Base-by-base conservation (phyloP, 2,113 vertebrate species). In the Cyanoramphus novaezelandiae region DNA sequence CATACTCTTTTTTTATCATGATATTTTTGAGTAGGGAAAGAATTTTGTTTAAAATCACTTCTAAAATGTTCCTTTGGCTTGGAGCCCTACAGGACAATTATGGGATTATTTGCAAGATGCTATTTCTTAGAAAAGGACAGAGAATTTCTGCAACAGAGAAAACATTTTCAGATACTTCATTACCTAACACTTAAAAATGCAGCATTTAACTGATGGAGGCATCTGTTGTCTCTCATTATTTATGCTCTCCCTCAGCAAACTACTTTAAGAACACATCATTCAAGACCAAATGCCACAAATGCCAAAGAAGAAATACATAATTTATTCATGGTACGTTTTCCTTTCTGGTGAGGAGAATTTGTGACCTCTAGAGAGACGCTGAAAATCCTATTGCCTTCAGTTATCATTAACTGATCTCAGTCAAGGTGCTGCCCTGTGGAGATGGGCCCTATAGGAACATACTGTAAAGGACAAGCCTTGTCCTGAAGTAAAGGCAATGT, bases 161-260 rank as follows among this genome's bases (percentile, higher is more conserved):
- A 90, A 31, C 37, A 57, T 94, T 88, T 93, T 70, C 82, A 83
- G 71, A 78, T 81, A 63, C 25, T 88, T 95, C 43, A 88, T 79
- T 92, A 89, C 29, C 65, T 65, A 75, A 47, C 63, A 29, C 49
- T 95, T 92, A 86, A 91, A 92, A 92, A 76, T 24, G 55, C 0
- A 3, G 65, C 82, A 88, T 88, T 92, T 92, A 70, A 84, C 92
- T 81, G 88, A 75, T 35, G 44, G 52, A 92, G 65, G 57, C 86
- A 79, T 82, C 77, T 93, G 65, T 60, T 95, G 35, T 81, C 62
- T 77, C 47, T 70, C 65, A 64, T 75, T 82, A 91, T 53, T 86
- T 91, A 90, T 52, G 44, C 47, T 39, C 80, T 43, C 33, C 17
- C 63, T 82, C 64, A 83, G 71, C 81, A 83, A 44, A n/a, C 55